phyloP scores from a whole-genome alignment of 2,113 vertebrate species.

The Elephas maximus region DNA sequence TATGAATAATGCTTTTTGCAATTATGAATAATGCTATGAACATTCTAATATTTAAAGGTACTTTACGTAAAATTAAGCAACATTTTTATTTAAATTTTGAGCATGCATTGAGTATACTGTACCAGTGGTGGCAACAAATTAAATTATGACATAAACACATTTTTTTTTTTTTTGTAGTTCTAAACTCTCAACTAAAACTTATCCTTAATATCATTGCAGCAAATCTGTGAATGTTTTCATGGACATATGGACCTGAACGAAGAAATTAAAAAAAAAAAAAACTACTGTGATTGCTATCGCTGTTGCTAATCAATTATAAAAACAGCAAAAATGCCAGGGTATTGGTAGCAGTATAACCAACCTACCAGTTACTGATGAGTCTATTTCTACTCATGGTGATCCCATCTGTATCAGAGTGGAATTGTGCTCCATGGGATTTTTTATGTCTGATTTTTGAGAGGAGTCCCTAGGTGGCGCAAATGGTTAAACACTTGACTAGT shows the following conservation, averaged over 20 bases:
- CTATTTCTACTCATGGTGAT: too few relatives aligned
- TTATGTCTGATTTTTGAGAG: too few relatives aligned
- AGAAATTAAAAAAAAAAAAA: not conserved
- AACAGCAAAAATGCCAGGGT: not conserved
- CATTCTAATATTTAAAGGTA: too few relatives aligned
- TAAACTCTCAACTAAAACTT: not conserved
- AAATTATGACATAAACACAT: not conserved
- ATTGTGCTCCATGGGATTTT: too few relatives aligned
- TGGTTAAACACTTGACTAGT: too few relatives aligned
- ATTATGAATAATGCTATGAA: too few relatives aligned
- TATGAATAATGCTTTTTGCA: too few relatives aligned
- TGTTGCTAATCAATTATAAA: slow-evolving; percentile 20
- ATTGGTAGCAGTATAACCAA: not conserved
- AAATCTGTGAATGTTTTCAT: not conserved
- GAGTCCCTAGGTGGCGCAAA: too few relatives aligned
- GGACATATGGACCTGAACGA: not conserved
- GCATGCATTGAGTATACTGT: too few relatives aligned
- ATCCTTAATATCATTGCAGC: not conserved
- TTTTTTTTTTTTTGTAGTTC: not conserved
- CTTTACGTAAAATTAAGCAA: not conserved
- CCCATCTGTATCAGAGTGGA: too few relatives aligned
- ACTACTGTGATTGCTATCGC: not conserved
- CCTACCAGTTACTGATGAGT: too few relatives aligned
- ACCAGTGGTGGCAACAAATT: not conserved
- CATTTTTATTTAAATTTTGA: not conserved